phyloP scores from a whole-genome alignment of 2,888 invertebrate genomes.

The Tachina grossa region DNA sequence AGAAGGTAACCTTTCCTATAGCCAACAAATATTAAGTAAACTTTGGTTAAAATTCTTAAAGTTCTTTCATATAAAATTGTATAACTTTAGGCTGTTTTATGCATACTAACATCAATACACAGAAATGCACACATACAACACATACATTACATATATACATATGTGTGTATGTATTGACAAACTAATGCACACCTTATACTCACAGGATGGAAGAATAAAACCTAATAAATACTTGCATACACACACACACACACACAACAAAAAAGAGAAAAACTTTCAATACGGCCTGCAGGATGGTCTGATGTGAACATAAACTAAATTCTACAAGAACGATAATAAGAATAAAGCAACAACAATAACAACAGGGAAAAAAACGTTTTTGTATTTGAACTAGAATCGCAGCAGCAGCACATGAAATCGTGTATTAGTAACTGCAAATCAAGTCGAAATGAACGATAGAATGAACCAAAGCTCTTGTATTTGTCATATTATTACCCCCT shows the following conservation, averaged over 20 bases:
- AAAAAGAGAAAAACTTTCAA: constrained; percentile 59
- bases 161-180: background rate
- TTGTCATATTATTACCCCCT: constrained; percentile 27
- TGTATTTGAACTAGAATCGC: constrained; percentile 16
- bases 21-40: constrained; percentile 62
- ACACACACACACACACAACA: constrained; percentile 40
- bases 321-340: constrained; percentile 34
- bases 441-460: constrained; percentile 34
- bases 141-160: no score
- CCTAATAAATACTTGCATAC: background rate
- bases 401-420: constrained; percentile 24
- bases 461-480: constrained; percentile 29
- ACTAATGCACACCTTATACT: constrained; percentile 21
- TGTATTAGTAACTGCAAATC: constrained; percentile 39
- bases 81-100: constrained; percentile 56
- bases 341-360: constrained; percentile 29
- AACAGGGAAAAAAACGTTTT: background rate
- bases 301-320: constrained; percentile 67
- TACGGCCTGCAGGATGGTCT: constrained; percentile 62
- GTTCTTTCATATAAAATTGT: constrained; percentile 65
- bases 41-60: constrained; percentile 69
- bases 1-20: constrained; percentile 47
- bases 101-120: constrained; percentile 11
- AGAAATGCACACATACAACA: constrained; percentile 11
- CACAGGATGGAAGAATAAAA: constrained; percentile 1